These are phyloP conservation scores for Serranus cabrilla DNA, from an alignment of 2,797 vertebrate species.

Conservation along the genomic window DNA sequence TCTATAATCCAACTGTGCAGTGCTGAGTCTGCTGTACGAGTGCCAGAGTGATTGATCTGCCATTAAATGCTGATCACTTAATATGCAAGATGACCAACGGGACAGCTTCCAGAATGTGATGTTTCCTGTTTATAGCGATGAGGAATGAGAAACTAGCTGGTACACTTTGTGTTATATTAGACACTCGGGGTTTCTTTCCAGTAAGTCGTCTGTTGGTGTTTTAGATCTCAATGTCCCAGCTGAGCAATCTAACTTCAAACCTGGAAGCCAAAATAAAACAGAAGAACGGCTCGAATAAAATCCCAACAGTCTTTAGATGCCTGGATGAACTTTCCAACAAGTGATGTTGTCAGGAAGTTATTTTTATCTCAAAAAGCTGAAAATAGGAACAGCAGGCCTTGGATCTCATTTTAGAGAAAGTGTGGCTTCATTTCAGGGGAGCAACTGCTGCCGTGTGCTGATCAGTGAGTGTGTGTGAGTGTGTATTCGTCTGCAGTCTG, in stretches of 20 bases:
- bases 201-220: not conserved
- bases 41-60: conserved; percentile 8
- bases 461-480: conserved; percentile 24
- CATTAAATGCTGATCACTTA: not conserved
- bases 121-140: not conserved
- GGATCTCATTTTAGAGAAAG: conserved; percentile 65
- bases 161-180: conserved; percentile 3
- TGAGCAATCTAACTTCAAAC: not conserved
- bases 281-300: conserved; percentile 29
- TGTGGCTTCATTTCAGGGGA: conserved; percentile 44
- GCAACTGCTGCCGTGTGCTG: conserved; percentile 59
- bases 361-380: conserved; percentile 61
- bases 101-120: conserved; percentile 18
- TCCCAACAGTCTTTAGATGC: conserved; percentile 7
- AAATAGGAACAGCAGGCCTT: conserved; percentile 65
- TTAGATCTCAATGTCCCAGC: not conserved
- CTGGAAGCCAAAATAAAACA: conserved; percentile 30
- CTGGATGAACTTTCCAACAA: conserved; percentile 22
- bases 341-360: conserved; percentile 47
- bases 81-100: not conserved
- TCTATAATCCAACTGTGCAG: not conserved
- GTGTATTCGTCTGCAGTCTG: conserved; percentile 14
- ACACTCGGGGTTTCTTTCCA: not conserved
- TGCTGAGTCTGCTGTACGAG: conserved; percentile 12
- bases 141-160: not conserved